Conservation (phyloP, 2,113 vertebrate genomes). For the Mastomys natalensis region DNA sequence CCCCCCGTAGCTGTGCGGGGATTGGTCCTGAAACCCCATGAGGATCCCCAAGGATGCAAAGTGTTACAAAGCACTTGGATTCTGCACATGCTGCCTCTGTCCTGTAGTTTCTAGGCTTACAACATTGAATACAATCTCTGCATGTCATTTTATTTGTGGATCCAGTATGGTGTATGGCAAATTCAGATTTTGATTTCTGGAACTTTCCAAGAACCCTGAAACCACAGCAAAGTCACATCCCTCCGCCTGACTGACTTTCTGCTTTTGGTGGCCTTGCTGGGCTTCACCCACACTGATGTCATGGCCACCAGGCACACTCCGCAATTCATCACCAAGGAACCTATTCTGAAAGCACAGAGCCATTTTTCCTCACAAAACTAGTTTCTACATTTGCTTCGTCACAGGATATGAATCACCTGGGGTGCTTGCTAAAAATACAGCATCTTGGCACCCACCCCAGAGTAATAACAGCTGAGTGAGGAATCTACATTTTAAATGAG, state of each 20-base stretch:
- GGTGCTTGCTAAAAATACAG: background rate
- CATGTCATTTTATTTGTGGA: background rate
- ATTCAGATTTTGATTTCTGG: background rate
- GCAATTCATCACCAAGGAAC: background rate
- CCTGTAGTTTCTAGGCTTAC: too few species aligned
- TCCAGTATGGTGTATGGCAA: too few species aligned
- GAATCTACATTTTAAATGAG: background rate
- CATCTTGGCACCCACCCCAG: background rate
- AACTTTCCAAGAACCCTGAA: background rate
- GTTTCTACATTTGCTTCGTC: background rate
- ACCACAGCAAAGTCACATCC: background rate
- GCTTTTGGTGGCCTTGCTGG: background rate
- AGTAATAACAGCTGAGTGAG: background rate
- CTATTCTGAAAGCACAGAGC: background rate
- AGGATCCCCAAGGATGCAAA: background rate
- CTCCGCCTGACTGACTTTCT: background rate
- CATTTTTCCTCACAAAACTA: background rate
- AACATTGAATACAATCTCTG: background rate
- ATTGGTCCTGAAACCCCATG: background rate
- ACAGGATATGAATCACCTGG: background rate
- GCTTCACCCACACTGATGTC: fast-evolving
- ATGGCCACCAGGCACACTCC: background rate
- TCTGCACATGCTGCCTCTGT: background rate
- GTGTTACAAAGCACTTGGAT: too few species aligned
- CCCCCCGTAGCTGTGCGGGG: fast-evolving